Conservation (phyloP, 30 jellyfish, hydroid and myxozoan genomes). For the Phacellophora camtschatica region DNA sequence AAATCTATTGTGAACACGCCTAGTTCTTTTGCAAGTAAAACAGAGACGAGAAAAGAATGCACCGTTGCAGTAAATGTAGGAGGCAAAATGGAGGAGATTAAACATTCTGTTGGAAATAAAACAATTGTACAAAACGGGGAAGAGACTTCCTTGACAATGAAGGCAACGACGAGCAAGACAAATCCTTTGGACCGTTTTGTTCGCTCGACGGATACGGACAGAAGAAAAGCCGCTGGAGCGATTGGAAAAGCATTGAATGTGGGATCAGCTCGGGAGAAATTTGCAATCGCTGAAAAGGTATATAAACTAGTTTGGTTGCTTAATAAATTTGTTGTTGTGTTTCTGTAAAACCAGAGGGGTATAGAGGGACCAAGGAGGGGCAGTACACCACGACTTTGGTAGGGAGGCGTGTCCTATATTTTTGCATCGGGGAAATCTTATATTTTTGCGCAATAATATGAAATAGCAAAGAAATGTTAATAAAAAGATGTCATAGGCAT, state of each 20-base stretch:
- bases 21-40: constrained; percentile 1
- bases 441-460: no score
- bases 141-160: neutral
- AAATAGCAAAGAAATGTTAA: no score
- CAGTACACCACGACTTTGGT: no score
- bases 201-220: neutral
- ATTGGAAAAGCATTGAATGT: constrained; percentile 60
- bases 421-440: no score
- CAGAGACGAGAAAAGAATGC: constrained; percentile 46
- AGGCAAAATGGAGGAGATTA: neutral
- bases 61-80: constrained; percentile 17
- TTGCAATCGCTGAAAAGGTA: constrained; percentile 60
- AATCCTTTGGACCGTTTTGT: constrained; percentile 35
- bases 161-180: constrained; percentile 36
- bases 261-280: constrained; percentile 43
- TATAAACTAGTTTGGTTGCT: neutral
- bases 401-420: no score
- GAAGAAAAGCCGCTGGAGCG: constrained; percentile 30
- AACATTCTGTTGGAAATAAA: constrained; percentile 6
- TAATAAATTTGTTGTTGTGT: neutral
- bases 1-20: constrained; percentile 30
- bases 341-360: no score
- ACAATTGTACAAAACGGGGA: constrained; percentile 21
- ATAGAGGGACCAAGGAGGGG: no score
- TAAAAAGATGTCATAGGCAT: no score